These are phyloP conservation scores for Emmelina monodactyla DNA, from an alignment of 2,888 invertebrate genomes.

Conservation along the genomic window DNA sequence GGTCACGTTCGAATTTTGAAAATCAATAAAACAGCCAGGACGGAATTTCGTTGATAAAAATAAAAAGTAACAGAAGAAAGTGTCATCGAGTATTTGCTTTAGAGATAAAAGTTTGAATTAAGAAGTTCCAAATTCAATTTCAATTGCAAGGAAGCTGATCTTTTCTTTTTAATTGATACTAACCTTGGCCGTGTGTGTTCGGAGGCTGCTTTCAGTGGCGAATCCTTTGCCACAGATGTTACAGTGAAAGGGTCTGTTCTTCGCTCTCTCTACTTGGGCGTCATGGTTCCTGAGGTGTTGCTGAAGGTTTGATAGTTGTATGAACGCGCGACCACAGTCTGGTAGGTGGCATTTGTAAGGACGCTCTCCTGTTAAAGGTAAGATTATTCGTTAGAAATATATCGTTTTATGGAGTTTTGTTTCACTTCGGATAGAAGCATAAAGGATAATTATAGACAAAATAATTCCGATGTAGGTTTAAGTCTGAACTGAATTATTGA, in stretches of 20 bases:
- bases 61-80: no score
- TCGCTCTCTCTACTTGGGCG: conserved; percentile 92
- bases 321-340: conserved; percentile 95
- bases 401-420: no score
- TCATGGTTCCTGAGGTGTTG: conserved; percentile 96
- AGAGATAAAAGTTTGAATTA: no score
- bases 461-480: no score
- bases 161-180: conserved; percentile 43
- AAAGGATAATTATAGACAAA: no score
- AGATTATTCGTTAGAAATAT: no score
- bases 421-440: no score
- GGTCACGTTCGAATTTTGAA: conserved; percentile 27
- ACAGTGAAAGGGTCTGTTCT: conserved; percentile 95
- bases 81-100: no score
- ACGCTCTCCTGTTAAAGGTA: conserved; percentile 81
- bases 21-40: conserved; percentile 21
- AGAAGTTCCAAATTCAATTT: neutral
- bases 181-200: conserved; percentile 98
- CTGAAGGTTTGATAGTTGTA: conserved; percentile 94
- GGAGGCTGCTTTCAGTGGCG: conserved; percentile 92
- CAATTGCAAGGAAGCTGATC: neutral
- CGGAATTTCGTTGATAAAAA: conserved; percentile 27
- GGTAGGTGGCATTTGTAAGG: conserved; percentile 97
- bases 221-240: conserved; percentile 97
- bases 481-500: no score